A percentile compares a stretch with the other conserved stretches of the same genome.
phyloP scores from a whole-genome alignment of 2,888 invertebrate genomes.

The Lasioglossum villosulum region DNA sequence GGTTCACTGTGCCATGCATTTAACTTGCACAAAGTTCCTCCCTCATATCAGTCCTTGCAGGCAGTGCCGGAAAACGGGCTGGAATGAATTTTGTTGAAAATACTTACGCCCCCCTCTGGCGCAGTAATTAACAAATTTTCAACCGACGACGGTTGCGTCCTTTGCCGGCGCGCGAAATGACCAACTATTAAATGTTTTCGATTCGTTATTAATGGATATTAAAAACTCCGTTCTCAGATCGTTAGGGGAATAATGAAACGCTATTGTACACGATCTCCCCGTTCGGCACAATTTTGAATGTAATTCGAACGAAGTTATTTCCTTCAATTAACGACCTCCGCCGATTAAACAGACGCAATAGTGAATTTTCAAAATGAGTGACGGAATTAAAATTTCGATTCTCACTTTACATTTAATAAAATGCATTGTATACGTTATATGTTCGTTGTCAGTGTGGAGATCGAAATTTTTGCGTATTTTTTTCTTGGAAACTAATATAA shows the following conservation, averaged over 20 bases:
- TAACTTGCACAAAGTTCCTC: conserved; percentile 65
- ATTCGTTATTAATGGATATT: conserved; percentile 34
- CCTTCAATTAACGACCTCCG: background rate
- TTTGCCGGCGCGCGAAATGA: conserved; percentile 16
- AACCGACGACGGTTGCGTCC: conserved; percentile 8
- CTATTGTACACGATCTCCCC: background rate
- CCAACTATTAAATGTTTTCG: conserved; percentile 17
- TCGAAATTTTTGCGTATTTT: background rate
- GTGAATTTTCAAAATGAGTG: background rate
- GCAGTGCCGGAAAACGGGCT: conserved; percentile 27
- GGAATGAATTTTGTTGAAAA: conserved; percentile 48
- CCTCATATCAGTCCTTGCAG: conserved; percentile 62
- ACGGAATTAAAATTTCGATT: background rate
- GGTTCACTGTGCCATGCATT: conserved; percentile 58
- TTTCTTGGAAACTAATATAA: background rate
- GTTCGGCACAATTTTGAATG: background rate
- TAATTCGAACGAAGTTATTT: background rate
- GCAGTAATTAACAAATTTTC: conserved; percentile 51
- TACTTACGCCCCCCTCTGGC: conserved; percentile 22
- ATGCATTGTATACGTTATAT: background rate
- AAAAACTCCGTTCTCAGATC: conserved; percentile 21
- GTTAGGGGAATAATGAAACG: conserved; percentile 26
- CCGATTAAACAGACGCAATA: background rate
- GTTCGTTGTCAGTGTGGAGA: background rate
- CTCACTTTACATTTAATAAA: background rate